Percentiles rank a stretch among this genome's conserved stretches.
Evolutionary conservation across 2,797 vertebrate species (phyloP).

Genomic region (Anguilla obscura): DNA sequence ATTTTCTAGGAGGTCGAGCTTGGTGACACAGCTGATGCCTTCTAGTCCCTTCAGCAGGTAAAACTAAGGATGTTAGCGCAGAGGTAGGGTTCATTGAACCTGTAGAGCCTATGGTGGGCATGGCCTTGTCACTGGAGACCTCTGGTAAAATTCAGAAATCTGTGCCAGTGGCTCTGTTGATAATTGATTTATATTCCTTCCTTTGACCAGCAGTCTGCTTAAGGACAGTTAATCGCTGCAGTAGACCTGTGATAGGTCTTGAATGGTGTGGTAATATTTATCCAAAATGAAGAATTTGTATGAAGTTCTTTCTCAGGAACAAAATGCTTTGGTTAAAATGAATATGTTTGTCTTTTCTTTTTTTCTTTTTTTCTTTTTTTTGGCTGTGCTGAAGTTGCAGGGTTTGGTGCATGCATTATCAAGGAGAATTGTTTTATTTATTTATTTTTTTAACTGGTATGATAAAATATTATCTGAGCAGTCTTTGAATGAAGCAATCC

Average conservation of each 20-base stretch:
- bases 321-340: background rate
- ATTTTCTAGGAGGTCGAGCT: constrained; percentile 46
- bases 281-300: too few relatives aligned
- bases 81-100: constrained; percentile 48
- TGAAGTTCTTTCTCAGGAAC: background rate
- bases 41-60: constrained; percentile 51
- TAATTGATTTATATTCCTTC: background rate
- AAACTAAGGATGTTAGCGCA: constrained; percentile 57
- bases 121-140: constrained; percentile 48
- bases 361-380: too few relatives aligned
- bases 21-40: constrained; percentile 73
- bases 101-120: constrained; percentile 53
- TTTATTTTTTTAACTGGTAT: too few relatives aligned
- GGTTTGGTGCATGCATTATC: background rate
- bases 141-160: constrained; percentile 58
- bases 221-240: background rate
- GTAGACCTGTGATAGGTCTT: background rate
- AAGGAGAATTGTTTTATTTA: too few relatives aligned
- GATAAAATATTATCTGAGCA: too few relatives aligned
- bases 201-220: background rate
- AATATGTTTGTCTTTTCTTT: background rate
- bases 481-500: too few relatives aligned
- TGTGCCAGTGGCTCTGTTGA: constrained; percentile 14
- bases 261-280: background rate
- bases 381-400: background rate